Conservation (phyloP, 2,888 invertebrate species). For the Glyphotaelius pellucidus region DNA sequence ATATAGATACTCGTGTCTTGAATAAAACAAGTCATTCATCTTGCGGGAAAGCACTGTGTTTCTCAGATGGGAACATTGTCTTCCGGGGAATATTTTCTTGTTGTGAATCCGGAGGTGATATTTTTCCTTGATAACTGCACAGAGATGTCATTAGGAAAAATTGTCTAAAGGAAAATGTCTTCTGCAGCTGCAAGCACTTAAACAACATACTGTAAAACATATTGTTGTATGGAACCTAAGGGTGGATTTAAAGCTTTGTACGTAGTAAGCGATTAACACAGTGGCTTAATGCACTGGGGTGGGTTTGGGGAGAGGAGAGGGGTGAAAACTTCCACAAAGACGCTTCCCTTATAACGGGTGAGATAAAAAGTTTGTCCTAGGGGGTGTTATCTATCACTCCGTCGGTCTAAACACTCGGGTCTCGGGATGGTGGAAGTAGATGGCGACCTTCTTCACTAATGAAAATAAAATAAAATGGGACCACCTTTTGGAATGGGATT, state of each 20-base stretch:
- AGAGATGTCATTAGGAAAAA: conserved; percentile 24
- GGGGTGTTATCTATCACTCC: conserved; percentile 53
- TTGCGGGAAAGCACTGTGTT: not conserved
- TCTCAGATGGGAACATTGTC: not conserved
- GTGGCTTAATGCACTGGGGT: conserved; percentile 44
- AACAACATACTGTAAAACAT: not conserved
- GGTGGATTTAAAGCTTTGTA: not conserved
- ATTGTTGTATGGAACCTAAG: not conserved
- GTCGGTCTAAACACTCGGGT: not conserved
- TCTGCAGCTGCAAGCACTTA: not conserved
- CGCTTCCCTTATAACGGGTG: conserved; percentile 43
- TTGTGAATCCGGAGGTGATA: not conserved
- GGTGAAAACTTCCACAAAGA: conserved; percentile 48
- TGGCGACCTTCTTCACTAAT: conserved; percentile 43
- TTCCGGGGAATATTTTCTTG: not conserved
- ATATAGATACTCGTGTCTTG: not conserved
- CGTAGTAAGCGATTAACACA: conserved; percentile 46
- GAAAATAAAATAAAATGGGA: conserved; percentile 54
- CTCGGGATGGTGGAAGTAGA: not conserved
- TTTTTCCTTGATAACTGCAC: conserved; percentile 25
- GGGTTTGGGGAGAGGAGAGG: not conserved
- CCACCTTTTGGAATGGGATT: not conserved
- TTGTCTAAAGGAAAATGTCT: not conserved
- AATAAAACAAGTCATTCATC: not conserved
- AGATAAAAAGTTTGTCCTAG: conserved; percentile 57